Conservation (phyloP, 2,113 vertebrate species). For the Proterorhinus semilunaris region DNA sequence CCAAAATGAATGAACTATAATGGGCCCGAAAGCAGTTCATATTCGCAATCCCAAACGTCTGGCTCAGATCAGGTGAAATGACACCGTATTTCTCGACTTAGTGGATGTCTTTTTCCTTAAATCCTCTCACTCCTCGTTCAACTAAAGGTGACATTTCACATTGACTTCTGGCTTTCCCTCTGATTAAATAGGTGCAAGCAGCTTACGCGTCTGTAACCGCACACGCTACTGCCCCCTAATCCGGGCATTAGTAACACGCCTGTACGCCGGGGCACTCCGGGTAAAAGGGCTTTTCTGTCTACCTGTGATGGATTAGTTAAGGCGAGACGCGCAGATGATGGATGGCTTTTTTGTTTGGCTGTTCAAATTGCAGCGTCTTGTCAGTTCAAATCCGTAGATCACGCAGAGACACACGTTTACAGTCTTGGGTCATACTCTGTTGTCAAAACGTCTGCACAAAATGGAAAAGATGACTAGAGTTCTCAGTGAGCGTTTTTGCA, state of each 20-base stretch:
- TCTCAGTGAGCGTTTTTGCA: too few species aligned
- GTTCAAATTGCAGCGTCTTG: too few species aligned
- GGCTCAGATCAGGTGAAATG: background rate
- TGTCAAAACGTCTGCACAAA: too few species aligned
- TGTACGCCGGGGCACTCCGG: constrained; percentile 2
- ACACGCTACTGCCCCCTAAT: constrained; percentile 32
- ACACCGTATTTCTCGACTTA: background rate
- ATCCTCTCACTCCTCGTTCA: constrained; percentile 17
- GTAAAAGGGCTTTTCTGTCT: background rate
- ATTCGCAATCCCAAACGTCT: too few species aligned
- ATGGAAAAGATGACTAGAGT: too few species aligned
- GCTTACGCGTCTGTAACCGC: constrained; percentile 55
- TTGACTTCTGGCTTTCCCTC: constrained; percentile 60
- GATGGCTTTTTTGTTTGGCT: too few species aligned
- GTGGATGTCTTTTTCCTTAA: background rate
- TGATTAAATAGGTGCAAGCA: constrained; percentile 63
- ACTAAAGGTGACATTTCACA: constrained; percentile 53
- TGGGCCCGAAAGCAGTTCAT: too few species aligned
- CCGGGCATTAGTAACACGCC: constrained; percentile 33
- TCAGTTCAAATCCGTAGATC: too few species aligned
- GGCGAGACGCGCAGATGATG: background rate
- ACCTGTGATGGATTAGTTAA: background rate
- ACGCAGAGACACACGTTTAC: too few species aligned
- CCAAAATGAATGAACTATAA: too few species aligned
- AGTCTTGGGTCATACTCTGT: too few species aligned